These are phyloP conservation scores for Cantharis nigra DNA, from an alignment of 2,888 invertebrate genomes.

Conservation along the genomic window DNA sequence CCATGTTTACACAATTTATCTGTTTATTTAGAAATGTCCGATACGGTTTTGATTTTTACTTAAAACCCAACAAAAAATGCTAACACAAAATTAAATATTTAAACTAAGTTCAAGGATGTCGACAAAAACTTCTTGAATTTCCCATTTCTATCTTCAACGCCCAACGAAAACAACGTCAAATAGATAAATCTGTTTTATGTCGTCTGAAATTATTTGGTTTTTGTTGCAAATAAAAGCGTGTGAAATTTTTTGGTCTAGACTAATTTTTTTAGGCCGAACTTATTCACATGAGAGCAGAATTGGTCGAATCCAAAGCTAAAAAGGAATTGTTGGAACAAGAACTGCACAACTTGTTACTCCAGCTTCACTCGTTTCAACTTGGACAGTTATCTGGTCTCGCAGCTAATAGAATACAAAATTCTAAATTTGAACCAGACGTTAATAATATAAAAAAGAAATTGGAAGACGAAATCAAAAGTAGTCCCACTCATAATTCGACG, in stretches of 20 bases:
- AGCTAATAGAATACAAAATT: conserved; percentile 50
- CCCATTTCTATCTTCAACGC: not conserved
- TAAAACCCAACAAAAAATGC: not conserved
- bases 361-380: conserved; percentile 64
- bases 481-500: conserved; percentile 49
- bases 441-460: conserved; percentile 55
- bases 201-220: not conserved
- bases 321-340: conserved; percentile 65
- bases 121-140: not conserved
- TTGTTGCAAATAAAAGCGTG: conserved; percentile 10
- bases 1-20: not conserved
- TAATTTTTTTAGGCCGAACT: conserved; percentile 72
- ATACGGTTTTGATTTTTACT: not conserved
- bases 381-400: conserved; percentile 57
- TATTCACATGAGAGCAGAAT: conserved; percentile 73
- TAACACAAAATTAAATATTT: not conserved
- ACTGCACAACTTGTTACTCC: conserved; percentile 64
- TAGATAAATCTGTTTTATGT: not conserved
- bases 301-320: conserved; percentile 70
- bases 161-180: not conserved
- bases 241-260: conserved; percentile 9
- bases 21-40: not conserved
- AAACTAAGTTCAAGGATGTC: not conserved
- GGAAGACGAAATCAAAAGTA: conserved; percentile 53
- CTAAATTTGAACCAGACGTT: conserved; percentile 52